phyloP scores from a whole-genome alignment of 2,888 invertebrate genomes.

The Mesorhabditis sp. region DNA sequence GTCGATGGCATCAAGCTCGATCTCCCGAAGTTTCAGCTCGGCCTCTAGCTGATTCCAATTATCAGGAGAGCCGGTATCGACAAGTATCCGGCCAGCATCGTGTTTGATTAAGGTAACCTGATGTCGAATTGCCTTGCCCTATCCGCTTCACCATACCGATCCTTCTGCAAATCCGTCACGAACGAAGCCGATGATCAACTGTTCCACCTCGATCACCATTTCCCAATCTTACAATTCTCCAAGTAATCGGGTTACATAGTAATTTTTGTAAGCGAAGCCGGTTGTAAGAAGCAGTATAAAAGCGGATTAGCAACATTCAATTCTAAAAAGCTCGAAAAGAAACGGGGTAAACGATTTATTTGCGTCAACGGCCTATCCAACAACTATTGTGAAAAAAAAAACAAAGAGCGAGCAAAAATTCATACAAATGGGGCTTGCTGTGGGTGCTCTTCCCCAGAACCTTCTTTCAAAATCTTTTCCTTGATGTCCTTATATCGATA shows the following conservation, averaged over 20 bases:
- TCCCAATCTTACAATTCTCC: no score
- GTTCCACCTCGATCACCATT: no score
- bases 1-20: background rate
- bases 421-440: conserved; percentile 49
- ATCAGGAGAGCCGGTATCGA: background rate
- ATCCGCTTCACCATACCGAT: no score
- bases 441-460: conserved; percentile 48
- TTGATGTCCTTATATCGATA: conserved; percentile 50
- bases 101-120: background rate
- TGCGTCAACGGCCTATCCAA: background rate
- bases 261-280: no score
- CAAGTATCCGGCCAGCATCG: background rate
- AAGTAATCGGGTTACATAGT: no score
- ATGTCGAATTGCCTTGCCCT: no score
- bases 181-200: no score
- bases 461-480: conserved; percentile 47
- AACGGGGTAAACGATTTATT: background rate
- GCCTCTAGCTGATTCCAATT: background rate
- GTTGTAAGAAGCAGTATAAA: no score
- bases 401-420: conserved; percentile 7
- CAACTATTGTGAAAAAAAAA: background rate
- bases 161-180: no score
- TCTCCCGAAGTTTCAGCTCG: background rate
- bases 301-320: no score
- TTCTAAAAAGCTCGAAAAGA: no score